Percentiles rank a stretch among this genome's conserved stretches.
These are phyloP conservation scores for Hypena proboscidalis DNA, from an alignment of 2,888 invertebrate genomes.

Conservation along the genomic window DNA sequence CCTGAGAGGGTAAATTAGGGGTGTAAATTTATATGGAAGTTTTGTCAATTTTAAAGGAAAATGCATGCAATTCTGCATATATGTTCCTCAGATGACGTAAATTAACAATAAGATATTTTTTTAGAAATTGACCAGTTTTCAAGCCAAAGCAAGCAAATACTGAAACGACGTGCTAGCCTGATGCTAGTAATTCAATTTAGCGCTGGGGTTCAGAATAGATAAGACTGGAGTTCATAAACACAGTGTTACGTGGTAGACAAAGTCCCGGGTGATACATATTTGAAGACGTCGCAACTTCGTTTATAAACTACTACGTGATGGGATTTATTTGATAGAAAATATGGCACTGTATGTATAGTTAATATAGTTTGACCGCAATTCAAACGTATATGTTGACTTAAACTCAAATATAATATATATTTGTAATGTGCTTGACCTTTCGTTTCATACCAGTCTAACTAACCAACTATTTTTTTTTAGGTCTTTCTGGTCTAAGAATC, in stretches of 20 bases:
- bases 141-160: too few species aligned
- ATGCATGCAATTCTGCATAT: too few species aligned
- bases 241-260: constrained; percentile 10
- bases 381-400: background rate
- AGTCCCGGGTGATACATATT: background rate
- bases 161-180: background rate
- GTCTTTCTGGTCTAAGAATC: too few species aligned
- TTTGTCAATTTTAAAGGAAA: too few species aligned
- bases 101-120: too few species aligned
- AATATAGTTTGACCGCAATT: background rate
- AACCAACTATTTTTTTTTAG: too few species aligned
- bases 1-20: too few species aligned
- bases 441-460: too few species aligned
- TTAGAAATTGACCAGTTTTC: too few species aligned
- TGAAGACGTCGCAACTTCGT: background rate
- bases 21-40: too few species aligned
- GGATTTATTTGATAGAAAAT: background rate
- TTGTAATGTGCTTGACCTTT: too few species aligned
- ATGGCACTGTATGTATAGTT: background rate
- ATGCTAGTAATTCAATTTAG: background rate
- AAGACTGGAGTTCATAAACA: constrained; percentile 42
- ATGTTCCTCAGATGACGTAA: too few species aligned
- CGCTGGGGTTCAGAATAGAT: background rate
- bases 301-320: background rate
- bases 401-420: background rate